Evolutionary conservation across 1,140 invertebrate genomes (phyloP).

Genomic region (Phymastichus coffea): DNA sequence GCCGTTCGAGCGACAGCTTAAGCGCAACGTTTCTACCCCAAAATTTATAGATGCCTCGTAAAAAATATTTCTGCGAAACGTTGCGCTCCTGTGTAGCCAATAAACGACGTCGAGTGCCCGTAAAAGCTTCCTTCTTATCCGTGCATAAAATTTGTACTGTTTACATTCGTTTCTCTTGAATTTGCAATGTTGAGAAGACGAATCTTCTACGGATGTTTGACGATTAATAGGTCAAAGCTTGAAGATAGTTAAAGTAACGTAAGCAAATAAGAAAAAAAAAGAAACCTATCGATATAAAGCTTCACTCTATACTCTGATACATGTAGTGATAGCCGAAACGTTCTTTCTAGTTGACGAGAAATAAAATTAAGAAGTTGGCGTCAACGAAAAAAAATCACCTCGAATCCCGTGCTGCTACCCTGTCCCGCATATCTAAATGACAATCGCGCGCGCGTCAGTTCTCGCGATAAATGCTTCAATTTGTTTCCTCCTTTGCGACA

Average conservation of each 20-base stretch:
- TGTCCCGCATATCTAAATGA: neutral
- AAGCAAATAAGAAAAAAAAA: too few relatives aligned
- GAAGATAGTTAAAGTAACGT: neutral
- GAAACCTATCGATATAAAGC: neutral
- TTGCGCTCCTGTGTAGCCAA: too few relatives aligned
- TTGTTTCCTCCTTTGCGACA: too few relatives aligned
- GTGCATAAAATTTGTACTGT: too few relatives aligned
- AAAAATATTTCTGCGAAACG: too few relatives aligned
- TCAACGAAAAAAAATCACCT: constrained; percentile 6
- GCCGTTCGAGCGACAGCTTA: too few relatives aligned
- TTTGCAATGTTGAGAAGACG: neutral
- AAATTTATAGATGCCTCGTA: too few relatives aligned
- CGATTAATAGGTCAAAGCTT: neutral
- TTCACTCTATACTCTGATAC: constrained; percentile 5
- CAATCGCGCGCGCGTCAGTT: neutral
- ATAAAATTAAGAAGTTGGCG: neutral
- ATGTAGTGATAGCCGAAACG: neutral
- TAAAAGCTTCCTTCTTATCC: too few relatives aligned
- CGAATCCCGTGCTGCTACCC: neutral
- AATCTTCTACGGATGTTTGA: neutral
- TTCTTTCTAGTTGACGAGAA: neutral
- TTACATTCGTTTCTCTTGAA: neutral
- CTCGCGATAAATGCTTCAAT: neutral
- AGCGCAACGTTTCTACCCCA: too few relatives aligned
- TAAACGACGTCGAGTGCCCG: too few relatives aligned